Conservation (phyloP, 2,113 vertebrate species). For the Thalassarche chlororhynchos region DNA sequence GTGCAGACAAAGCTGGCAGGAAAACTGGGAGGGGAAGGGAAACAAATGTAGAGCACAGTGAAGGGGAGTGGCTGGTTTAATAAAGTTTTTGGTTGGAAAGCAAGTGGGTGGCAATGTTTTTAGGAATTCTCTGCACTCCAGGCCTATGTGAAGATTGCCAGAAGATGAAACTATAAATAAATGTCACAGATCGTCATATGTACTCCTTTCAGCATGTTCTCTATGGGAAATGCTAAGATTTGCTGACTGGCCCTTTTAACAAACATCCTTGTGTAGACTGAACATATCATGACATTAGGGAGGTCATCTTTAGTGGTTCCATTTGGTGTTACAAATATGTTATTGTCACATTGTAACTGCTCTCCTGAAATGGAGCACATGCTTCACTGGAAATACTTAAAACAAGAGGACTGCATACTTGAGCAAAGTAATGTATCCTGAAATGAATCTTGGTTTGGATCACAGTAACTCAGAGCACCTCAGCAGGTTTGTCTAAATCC, state of each 20-base stretch:
- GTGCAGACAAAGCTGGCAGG: background rate
- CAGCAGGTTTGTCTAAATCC: background rate
- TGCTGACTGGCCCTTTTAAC: background rate
- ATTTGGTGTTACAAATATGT: background rate
- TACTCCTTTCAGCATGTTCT: background rate
- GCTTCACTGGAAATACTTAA: background rate
- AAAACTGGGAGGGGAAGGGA: background rate
- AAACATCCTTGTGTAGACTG: background rate
- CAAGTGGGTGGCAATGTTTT: background rate
- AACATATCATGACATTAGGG: background rate
- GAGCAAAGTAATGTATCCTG: background rate
- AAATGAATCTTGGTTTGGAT: background rate
- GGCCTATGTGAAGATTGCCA: background rate
- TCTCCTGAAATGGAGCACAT: background rate
- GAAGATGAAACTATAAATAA: background rate
- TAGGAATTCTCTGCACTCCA: background rate
- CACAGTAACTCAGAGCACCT: background rate
- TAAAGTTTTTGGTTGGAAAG: background rate
- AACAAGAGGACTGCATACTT: background rate
- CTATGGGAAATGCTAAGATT: background rate
- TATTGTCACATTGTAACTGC: background rate
- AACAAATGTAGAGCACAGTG: background rate
- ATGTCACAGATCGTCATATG: background rate
- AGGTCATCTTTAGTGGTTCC: background rate
- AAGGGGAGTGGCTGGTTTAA: background rate